Conservation (phyloP, 1,140 invertebrate species). For the Papilio machaon region DNA sequence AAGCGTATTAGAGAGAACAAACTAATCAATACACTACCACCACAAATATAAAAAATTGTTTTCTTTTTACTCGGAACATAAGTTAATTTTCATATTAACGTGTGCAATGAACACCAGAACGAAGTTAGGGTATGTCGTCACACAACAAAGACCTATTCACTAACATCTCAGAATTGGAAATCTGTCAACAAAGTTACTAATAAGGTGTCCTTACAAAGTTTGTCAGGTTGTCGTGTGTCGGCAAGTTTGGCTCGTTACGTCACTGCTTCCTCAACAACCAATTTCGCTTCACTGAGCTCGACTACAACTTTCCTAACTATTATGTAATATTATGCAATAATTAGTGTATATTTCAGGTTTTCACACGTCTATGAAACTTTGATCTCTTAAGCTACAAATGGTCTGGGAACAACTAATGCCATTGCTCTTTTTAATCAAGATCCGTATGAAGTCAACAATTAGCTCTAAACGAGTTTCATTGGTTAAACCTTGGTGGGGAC, state of each 20-base stretch:
- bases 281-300: conserved; percentile 2
- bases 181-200: conserved; percentile 16
- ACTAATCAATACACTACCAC: background rate
- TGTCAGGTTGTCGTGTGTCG: background rate
- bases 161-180: background rate
- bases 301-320: conserved; percentile 1
- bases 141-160: background rate
- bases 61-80: too few relatives aligned
- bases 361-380: too few relatives aligned
- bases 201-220: conserved; percentile 11
- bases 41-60: background rate
- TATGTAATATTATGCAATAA: background rate
- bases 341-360: too few relatives aligned
- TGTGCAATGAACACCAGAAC: too few relatives aligned
- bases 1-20: background rate
- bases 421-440: too few relatives aligned
- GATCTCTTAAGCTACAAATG: too few relatives aligned
- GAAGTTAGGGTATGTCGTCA: too few relatives aligned
- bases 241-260: conserved; percentile 5
- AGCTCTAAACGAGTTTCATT: too few relatives aligned
- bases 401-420: too few relatives aligned
- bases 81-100: too few relatives aligned
- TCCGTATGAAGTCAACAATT: too few relatives aligned
- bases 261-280: background rate
- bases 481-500: too few relatives aligned